phyloP scores from a whole-genome alignment of 2,113 vertebrate genomes.

The Mirza zaza region DNA sequence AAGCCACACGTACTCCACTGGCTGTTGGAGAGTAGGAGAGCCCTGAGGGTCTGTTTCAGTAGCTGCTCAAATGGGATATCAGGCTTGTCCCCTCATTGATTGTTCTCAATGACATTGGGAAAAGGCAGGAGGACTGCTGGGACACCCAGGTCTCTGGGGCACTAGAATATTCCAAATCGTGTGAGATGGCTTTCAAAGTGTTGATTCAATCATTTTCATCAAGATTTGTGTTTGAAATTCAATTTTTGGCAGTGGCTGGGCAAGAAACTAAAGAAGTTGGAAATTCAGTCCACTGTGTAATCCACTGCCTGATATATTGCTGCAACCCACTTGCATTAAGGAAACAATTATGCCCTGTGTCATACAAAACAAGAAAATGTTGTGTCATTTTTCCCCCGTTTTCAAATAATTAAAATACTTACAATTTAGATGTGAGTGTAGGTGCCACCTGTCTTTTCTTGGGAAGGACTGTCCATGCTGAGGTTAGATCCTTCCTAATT shows the following conservation, averaged over 20 bases:
- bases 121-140: background rate
- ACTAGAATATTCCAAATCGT: background rate
- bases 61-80: too few relatives aligned
- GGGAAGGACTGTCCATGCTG: background rate
- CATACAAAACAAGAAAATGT: background rate
- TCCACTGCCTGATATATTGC: background rate
- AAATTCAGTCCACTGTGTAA: background rate
- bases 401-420: conserved; percentile 51
- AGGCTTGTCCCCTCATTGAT: background rate
- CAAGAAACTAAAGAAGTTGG: background rate
- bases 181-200: background rate
- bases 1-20: background rate
- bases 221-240: background rate
- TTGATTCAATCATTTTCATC: background rate
- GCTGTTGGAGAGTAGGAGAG: background rate
- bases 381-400: background rate
- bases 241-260: background rate
- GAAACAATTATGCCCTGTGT: background rate
- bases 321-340: background rate
- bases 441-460: background rate
- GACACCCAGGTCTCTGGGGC: background rate
- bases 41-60: background rate
- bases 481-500: background rate
- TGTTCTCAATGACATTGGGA: background rate
- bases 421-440: background rate